Base-by-base conservation (phyloP, 2,888 invertebrate species). In the Peribatodes rhomboidaria region DNA sequence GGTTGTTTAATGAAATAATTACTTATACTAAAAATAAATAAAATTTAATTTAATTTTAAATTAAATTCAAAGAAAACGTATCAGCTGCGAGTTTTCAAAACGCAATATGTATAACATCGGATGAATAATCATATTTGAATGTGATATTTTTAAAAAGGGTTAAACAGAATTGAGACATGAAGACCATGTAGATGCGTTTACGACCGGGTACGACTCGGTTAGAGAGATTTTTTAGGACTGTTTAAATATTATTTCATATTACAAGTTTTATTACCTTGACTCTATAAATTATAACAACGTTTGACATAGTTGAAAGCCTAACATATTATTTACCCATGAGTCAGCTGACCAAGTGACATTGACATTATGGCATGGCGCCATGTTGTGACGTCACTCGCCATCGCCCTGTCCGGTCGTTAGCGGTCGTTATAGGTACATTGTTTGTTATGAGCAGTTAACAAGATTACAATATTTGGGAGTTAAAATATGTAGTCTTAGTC, bases 301-400 rank as follows among this genome's bases (percentile, higher is more conserved):
- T 35, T 50, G 33, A 31, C 50, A 35, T 14, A 35, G 35, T 50
- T 4, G 50, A 18, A 1, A 14, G 52, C 52, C 37, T 52, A 41
- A 41, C 22, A 35, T 46, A 58, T 54, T 31, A 11, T 50, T 49
- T 56, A 20, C 33, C n/a, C 61, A 49, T 54, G 66, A 54, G 54
- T 66, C 60, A 57, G 59, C 58, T 67, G 67, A 58, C 39, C 57
- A 60, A 52, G 41, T 47, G 70, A 68, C 76, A 76, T 74, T 74
- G 75, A 68, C 74, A 71, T 70, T 68, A 73, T 73, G 67, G 67
- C 68, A 54, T 61, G 70, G 72, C 75, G 76, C 74, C 73, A 68
- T 64, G 46, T 18, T 14, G 42, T 75, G 71, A 73, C 75, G 74
- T 76, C 72, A 76, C 60, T 41, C 33, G 46, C 67, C 70, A 46